phyloP scores from a whole-genome alignment of 2,113 vertebrate species.

The Ploceus nigricollis region DNA sequence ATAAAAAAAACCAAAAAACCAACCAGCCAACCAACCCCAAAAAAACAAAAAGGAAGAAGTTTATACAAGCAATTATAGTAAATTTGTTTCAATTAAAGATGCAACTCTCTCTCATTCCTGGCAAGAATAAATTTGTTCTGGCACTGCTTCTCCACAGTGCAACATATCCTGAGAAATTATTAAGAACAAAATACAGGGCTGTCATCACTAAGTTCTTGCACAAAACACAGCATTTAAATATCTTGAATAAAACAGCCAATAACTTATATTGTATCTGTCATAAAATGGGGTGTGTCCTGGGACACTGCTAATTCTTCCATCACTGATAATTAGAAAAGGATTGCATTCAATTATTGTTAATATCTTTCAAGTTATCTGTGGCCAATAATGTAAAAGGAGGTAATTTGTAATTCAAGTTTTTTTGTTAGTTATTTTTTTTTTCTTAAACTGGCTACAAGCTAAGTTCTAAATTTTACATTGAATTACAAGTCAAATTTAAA shows the following conservation, averaged over 20 bases:
- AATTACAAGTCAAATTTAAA: slow-evolving; percentile 79
- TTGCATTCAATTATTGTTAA: slow-evolving; percentile 71
- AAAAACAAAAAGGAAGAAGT: slow-evolving; percentile 59
- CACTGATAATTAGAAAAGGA: slow-evolving; percentile 66
- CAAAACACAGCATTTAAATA: slow-evolving; percentile 71
- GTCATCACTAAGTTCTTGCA: slow-evolving; percentile 76
- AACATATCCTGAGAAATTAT: slow-evolving; percentile 80
- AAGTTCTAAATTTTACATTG: slow-evolving; percentile 75
- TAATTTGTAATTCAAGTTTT: slow-evolving; percentile 73
- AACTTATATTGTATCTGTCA: slow-evolving; percentile 66
- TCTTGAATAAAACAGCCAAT: slow-evolving; percentile 69
- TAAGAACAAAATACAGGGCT: slow-evolving; percentile 78
- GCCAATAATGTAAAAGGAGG: slow-evolving; percentile 2
- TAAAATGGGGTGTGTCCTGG: slow-evolving; percentile 61
- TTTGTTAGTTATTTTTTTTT: slow-evolving; percentile 43
- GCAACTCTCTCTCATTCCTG: slow-evolving; percentile 73
- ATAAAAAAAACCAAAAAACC: neutral
- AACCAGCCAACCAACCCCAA: neutral
- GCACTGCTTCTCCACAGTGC: slow-evolving; percentile 71
- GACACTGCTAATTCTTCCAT: slow-evolving; percentile 70
- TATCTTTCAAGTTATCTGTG: slow-evolving; percentile 70
- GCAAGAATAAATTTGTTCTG: slow-evolving; percentile 76
- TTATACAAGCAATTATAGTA: slow-evolving; percentile 65
- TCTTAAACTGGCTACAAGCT: slow-evolving; percentile 70
- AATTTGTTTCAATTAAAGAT: slow-evolving; percentile 71